Base-by-base conservation (phyloP, 2,888 invertebrate species). In the Anorthoa munda region DNA sequence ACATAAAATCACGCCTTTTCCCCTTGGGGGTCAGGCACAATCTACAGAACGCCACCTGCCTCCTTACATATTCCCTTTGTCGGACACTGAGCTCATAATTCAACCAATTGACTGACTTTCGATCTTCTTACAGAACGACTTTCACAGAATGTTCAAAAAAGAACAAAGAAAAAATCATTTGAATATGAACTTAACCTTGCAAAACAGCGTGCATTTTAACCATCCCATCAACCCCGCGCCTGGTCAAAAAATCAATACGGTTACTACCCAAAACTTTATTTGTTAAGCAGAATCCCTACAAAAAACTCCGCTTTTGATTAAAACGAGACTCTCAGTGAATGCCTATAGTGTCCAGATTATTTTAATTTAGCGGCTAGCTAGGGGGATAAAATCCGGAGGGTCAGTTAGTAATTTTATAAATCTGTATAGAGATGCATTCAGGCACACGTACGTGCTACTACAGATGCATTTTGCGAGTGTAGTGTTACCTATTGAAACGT, bases 291-390 rank as follows among this genome's bases (percentile, higher is more conserved):
- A 80, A 69, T 66, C 75, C 65, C 50, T 55, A 48, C 23, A 80
- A 83, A 81, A 66, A 58, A 50, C 59, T 13, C 2, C 2, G 11
- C 48, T n/a, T 80, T 65, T 79, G 21, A 80, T 80, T 72, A 60
- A 80, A 80, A 83, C 21, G 23, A 31, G 13, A 83, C 79, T 65
- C 74, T 79, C 45, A 51, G 79, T 58, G 17, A 46, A 31, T 59
- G 84, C 17, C 17, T 80, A 48, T 79, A 80, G 75, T 83, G 80
- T 80, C 81, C 84, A 80, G 75, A 80, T 80, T 83, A 79, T 80
- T 80, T 83, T 73, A 80, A 73, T 68, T 69, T 61, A 72, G 68
- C 84, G 0, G 81, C 84, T 80, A 83, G n/a, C 80, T 73, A 18
- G 80, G 79, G 79, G 84, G 50, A 55, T 46, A 39, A 51, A 59